Conservation (phyloP, 2,113 vertebrate genomes). For the Pogonocichla stellata region DNA sequence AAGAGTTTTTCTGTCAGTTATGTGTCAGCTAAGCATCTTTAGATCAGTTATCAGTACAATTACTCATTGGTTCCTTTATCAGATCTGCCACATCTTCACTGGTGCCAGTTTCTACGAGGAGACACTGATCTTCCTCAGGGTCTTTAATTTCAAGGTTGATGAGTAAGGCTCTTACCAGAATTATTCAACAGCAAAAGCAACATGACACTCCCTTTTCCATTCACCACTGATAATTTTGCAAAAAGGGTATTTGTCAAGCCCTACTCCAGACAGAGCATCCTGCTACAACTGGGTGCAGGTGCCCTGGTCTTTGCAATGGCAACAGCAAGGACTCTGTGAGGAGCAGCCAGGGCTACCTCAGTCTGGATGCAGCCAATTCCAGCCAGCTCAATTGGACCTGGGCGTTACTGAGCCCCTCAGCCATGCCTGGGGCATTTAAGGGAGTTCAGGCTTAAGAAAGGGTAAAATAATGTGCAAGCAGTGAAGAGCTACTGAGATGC, state of each 20-base stretch:
- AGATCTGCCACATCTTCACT: background rate
- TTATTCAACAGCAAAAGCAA: background rate
- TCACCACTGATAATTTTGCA: background rate
- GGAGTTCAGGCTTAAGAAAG: background rate
- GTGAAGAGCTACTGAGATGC: background rate
- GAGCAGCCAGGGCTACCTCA: background rate
- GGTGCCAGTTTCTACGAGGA: background rate
- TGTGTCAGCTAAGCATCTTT: background rate
- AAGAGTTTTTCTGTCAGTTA: background rate
- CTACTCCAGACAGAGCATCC: background rate
- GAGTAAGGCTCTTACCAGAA: background rate
- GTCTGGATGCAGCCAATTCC: background rate
- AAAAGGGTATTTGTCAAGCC: background rate
- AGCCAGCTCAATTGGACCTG: fast-evolving
- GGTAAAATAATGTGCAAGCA: background rate
- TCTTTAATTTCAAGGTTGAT: background rate
- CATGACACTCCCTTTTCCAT: background rate
- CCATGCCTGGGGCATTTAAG: fast-evolving
- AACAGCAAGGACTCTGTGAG: fast-evolving
- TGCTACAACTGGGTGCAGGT: fast-evolving
- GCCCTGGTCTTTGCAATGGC: fast-evolving
- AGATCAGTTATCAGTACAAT: background rate
- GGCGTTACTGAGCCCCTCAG: fast-evolving
- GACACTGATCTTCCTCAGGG: background rate
- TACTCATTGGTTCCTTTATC: background rate